Evolutionary conservation across 2,888 invertebrate species (phyloP).

Genomic region (Campaea margaritaria): DNA sequence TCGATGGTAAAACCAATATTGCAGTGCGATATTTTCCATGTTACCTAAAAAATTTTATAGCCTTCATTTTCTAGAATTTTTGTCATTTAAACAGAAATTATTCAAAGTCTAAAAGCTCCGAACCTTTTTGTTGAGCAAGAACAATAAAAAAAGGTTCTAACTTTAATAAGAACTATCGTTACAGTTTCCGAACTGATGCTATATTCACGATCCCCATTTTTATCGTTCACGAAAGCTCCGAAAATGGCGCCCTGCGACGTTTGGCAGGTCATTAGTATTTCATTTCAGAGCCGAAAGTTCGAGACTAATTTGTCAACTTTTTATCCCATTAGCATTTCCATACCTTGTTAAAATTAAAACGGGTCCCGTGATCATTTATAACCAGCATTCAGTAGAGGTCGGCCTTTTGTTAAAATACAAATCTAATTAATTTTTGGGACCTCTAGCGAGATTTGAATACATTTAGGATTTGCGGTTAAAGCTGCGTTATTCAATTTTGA

Average conservation of each 20-base stretch:
- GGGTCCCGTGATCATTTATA: conserved; percentile 22
- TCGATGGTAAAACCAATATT: no score
- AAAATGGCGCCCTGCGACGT: conserved; percentile 6
- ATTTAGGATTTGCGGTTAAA: conserved; percentile 23
- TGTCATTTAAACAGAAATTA: conserved; percentile 1
- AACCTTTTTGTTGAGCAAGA: conserved; percentile 24
- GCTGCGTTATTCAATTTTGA: conserved; percentile 15
- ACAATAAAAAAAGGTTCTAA: conserved; percentile 16
- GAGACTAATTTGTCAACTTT: conserved; percentile 32
- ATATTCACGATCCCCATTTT: conserved; percentile 11
- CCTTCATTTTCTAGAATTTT: neutral
- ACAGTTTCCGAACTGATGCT: conserved; percentile 11
- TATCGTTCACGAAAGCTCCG: conserved; percentile 9
- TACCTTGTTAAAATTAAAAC: conserved; percentile 30
- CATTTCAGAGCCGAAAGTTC: conserved; percentile 18
- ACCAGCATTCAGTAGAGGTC: conserved; percentile 23
- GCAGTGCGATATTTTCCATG: no score
- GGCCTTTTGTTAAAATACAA: conserved; percentile 32
- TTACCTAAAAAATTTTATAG: no score
- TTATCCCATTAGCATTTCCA: conserved; percentile 27
- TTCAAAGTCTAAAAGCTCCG: conserved; percentile 15
- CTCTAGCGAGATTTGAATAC: conserved; percentile 25
- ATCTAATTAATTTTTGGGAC: conserved; percentile 36
- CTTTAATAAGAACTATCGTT: conserved; percentile 2
- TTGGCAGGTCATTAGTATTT: conserved; percentile 22